phyloP scores from a whole-genome alignment of 1,140 invertebrate genomes.

The Polyergus mexicanus region DNA sequence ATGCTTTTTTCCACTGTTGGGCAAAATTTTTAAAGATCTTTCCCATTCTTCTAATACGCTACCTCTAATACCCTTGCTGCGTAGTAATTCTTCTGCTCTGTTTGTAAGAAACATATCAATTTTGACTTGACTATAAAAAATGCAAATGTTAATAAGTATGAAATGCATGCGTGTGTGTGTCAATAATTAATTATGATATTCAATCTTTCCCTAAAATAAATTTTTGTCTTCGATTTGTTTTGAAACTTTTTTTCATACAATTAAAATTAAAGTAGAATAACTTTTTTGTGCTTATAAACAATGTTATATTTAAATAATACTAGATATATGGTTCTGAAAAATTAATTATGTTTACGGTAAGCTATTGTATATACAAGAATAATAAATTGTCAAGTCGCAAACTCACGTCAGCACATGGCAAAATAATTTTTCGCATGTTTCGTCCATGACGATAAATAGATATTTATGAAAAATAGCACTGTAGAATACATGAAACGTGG shows the following conservation, averaged over 20 bases:
- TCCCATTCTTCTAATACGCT: slow-evolving; percentile 82
- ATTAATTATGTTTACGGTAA: slow-evolving; percentile 2
- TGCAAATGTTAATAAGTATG: slow-evolving; percentile 1
- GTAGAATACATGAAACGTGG: background rate
- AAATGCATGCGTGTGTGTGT: background rate
- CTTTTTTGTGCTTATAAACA: background rate
- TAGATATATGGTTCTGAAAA: background rate
- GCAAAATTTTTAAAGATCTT: slow-evolving; percentile 82
- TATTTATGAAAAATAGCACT: background rate
- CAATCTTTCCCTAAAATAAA: background rate
- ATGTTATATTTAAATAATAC: background rate
- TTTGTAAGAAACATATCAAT: slow-evolving; percentile 51
- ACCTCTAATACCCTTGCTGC: slow-evolving; percentile 85
- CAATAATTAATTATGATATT: background rate
- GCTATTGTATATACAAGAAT: background rate
- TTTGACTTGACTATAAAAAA: background rate
- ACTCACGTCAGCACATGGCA: slow-evolving; percentile 66
- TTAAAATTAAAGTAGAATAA: background rate
- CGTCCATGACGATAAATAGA: slow-evolving; percentile 15
- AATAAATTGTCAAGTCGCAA: background rate
- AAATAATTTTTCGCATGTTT: slow-evolving; percentile 35
- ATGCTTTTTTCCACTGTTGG: slow-evolving; percentile 87
- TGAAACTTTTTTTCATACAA: background rate
- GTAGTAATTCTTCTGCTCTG: slow-evolving; percentile 87
- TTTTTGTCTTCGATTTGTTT: background rate